These are phyloP conservation scores for Cryptotis parvus DNA, from an alignment of 2,113 vertebrate genomes.

Conservation along the genomic window DNA sequence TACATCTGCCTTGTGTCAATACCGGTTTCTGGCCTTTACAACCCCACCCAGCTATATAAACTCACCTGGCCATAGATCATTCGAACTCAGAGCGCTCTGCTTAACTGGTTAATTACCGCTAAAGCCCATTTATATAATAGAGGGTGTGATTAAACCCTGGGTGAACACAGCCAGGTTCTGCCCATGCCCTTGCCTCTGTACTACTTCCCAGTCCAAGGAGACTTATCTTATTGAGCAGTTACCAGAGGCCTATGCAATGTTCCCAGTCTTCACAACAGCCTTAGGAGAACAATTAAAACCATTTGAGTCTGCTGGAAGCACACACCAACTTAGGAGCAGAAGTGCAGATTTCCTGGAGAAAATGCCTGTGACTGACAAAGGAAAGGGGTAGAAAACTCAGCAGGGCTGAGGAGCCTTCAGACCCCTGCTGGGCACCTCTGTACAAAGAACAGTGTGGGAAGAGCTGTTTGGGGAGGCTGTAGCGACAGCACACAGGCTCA, in stretches of 20 bases:
- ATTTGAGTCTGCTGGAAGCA: neutral
- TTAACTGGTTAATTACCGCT: neutral
- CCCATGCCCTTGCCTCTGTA: neutral
- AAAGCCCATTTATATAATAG: neutral
- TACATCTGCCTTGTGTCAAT: neutral
- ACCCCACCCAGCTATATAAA: neutral
- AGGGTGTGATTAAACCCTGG: neutral
- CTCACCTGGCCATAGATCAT: neutral
- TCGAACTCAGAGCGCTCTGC: neutral
- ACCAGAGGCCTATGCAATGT: neutral
- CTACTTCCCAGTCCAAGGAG: neutral
- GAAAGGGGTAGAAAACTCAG: neutral
- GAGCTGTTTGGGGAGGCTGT: too few species aligned
- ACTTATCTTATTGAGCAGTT: neutral
- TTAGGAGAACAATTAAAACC: neutral
- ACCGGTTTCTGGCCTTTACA: too few species aligned
- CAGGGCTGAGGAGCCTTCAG: neutral
- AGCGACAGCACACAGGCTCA: too few species aligned
- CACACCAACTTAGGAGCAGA: conserved; percentile 13
- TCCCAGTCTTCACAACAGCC: neutral
- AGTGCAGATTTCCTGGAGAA: neutral
- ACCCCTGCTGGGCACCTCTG: neutral
- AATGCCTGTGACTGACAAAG: neutral
- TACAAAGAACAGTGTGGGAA: neutral
- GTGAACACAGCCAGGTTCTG: neutral